Base-by-base conservation (phyloP, 2,888 invertebrate genomes). In the Calameuta filiformis region DNA sequence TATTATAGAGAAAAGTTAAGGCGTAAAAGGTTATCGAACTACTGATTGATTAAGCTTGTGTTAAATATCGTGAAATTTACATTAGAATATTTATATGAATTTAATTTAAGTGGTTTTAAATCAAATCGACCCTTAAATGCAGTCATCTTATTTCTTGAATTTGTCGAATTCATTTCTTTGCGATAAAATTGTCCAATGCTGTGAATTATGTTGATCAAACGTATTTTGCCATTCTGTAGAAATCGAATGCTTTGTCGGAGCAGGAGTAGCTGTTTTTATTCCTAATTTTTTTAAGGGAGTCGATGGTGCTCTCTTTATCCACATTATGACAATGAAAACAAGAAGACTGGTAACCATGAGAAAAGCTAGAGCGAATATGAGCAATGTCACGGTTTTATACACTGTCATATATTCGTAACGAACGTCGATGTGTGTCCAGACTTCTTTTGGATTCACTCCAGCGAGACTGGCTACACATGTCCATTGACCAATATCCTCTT, bases 401-500 rank as follows among this genome's bases (percentile, higher is more conserved):
- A 9, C 56, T 1, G 9, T 2, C 23, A 9, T 56, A 34, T 34
- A n/a, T 33, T 71, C 71, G 71, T 71, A 31, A 12, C 33, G 71
- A 33, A 71, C 31, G 15, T 71, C 31, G 71, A 71, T 71, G 30
- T 71, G 15, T 3, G 73, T 80, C 77, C 69, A 81, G 9, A 77
- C 75, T 78, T 86, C 85, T 30, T 73, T 71, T 23, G 77, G 68
- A 3, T 33, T 11, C 2, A 33, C 31, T 31, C 79, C 76, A 9
- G 35, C 30, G 30, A 87, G 73, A 35, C 84, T 83, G 9, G 83
- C 85, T 34, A 84, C 78, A 78, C 89, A 88, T 11, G 81, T 87
- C 87, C 88, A 89, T 68, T 77, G 77, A 75, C 88, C 86, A 71
- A 84, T 69, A 79, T 86, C 84, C 23, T 83, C 79, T 56, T 56